Evolutionary conservation across 1,140 invertebrate genomes (phyloP).

Genomic region (Caerostris extrusa): DNA sequence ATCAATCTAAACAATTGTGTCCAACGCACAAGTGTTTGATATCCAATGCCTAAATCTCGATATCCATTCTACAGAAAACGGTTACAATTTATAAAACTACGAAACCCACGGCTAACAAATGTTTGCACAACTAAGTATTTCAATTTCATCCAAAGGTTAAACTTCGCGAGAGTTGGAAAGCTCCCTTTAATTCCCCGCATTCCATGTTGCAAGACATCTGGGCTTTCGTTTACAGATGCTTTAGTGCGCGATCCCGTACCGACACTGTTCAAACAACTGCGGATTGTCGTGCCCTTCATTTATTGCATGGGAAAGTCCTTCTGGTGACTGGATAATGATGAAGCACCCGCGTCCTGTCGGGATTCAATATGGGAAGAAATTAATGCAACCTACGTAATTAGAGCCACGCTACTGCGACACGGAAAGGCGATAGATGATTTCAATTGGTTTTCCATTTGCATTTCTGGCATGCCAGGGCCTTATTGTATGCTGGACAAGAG

Average conservation of each 20-base stretch:
- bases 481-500: neutral
- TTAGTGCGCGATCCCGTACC: neutral
- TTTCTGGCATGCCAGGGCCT: neutral
- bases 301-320: slow-evolving; percentile 24
- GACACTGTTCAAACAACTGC: neutral
- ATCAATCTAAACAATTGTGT: too few species aligned
- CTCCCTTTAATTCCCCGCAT: neutral
- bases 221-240: neutral
- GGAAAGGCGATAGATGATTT: neutral
- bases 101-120: neutral
- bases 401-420: neutral
- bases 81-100: too few species aligned
- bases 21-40: too few species aligned
- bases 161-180: neutral
- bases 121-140: neutral
- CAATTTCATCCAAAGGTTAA: neutral
- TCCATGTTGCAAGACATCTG: neutral
- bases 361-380: neutral
- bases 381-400: slow-evolving; percentile 18
- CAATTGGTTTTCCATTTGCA: slow-evolving; percentile 34
- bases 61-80: too few species aligned
- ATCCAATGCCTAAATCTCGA: too few species aligned
- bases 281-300: slow-evolving; percentile 6
- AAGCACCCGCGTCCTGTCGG: neutral
- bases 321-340: slow-evolving; percentile 26